phyloP scores from a whole-genome alignment of 2,113 vertebrate genomes.

The Drymodes brunneopygia region DNA sequence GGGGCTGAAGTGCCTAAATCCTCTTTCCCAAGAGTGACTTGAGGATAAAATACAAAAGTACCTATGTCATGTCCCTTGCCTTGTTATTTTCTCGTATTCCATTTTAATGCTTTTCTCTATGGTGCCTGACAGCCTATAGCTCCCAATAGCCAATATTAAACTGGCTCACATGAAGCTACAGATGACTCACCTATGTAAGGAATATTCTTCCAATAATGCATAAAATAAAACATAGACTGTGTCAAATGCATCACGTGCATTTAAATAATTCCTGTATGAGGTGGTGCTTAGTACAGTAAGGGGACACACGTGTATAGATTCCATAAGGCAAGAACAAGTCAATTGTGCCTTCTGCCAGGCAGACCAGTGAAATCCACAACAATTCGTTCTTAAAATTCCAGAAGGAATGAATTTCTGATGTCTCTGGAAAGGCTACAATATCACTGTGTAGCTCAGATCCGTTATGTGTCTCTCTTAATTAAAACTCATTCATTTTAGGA shows the following conservation, averaged over 20 bases:
- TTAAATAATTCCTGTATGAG: neutral
- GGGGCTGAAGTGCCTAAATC: neutral
- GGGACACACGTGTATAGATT: neutral
- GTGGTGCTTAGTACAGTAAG: neutral
- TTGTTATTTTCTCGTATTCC: neutral
- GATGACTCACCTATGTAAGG: neutral
- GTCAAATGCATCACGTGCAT: neutral
- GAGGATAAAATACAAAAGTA: neutral
- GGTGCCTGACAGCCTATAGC: neutral
- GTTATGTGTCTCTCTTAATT: neutral
- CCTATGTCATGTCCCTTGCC: neutral
- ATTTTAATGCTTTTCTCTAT: neutral
- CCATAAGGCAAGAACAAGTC: neutral
- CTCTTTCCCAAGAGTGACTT: neutral
- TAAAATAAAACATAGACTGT: neutral
- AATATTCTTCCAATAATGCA: neutral
- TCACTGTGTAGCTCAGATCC: neutral
- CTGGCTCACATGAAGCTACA: neutral
- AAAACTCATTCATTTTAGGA: neutral
- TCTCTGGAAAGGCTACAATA: neutral
- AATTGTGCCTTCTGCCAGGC: neutral
- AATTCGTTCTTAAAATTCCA: constrained; percentile 21
- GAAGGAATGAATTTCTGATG: neutral
- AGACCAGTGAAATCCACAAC: neutral
- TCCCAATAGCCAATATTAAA: neutral